Conservation (phyloP, 2,797 vertebrate genomes). For the Eulemur rubriventer region DNA sequence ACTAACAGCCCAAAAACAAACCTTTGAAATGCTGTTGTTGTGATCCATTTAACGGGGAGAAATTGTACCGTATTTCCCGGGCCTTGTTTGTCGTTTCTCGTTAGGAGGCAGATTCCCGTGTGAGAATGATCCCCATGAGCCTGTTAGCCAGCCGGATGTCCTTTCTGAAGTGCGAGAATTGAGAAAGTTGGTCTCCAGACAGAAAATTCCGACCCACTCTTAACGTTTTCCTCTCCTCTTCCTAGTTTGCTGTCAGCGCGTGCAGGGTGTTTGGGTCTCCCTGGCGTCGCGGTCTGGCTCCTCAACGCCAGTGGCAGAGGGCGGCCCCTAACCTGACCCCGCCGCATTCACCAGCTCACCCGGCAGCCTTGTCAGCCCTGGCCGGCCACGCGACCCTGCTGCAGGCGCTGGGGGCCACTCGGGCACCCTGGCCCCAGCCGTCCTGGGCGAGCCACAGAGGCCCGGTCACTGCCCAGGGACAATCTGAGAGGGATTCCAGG, state of each 20-base stretch:
- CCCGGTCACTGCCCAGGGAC: neutral
- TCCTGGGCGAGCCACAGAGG: neutral
- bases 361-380: neutral
- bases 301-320: neutral
- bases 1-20: neutral
- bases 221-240: neutral
- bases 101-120: neutral
- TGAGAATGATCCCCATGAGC: neutral
- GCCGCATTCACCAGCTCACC: neutral
- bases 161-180: neutral
- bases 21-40: neutral
- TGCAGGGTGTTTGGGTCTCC: neutral
- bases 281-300: neutral
- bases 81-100: neutral
- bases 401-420: accelerated
- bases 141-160: too few species aligned
- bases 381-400: neutral
- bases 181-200: neutral
- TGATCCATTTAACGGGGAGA: neutral
- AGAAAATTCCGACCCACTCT: neutral
- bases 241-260: neutral
- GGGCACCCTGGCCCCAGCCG: accelerated
- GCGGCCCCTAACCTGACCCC: neutral
- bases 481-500: accelerated
- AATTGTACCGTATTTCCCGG: neutral